These are phyloP conservation scores for Matsumyia berberina DNA, from an alignment of 2,888 invertebrate genomes.

Conservation along the genomic window DNA sequence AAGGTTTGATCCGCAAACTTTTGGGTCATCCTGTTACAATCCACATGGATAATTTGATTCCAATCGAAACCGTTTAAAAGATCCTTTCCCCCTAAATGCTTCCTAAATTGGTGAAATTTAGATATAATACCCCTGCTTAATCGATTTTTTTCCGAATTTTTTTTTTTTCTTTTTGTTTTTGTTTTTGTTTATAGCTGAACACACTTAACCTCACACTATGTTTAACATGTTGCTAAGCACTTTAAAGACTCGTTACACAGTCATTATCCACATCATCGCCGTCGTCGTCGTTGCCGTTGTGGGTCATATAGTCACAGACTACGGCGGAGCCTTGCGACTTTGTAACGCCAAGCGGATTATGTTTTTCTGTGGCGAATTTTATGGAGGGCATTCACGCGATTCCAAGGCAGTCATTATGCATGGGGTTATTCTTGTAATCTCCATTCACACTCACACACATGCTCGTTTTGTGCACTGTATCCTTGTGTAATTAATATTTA, in stretches of 20 bases:
- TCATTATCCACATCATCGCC: slow-evolving; percentile 60
- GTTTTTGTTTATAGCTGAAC: slow-evolving; percentile 8
- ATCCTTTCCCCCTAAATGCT: background rate
- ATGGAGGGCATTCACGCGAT: slow-evolving; percentile 66
- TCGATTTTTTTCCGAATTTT: slow-evolving; percentile 19
- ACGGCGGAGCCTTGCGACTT: slow-evolving; percentile 34
- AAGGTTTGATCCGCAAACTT: slow-evolving; percentile 20
- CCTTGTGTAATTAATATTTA: slow-evolving; percentile 67
- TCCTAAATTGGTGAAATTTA: slow-evolving; percentile 16
- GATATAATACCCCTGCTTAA: slow-evolving; percentile 26
- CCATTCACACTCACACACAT: slow-evolving; percentile 38
- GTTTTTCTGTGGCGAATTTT: slow-evolving; percentile 61
- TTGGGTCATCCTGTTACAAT: background rate
- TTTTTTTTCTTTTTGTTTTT: background rate
- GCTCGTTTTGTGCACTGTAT: slow-evolving; percentile 3
- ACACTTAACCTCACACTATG: slow-evolving; percentile 59
- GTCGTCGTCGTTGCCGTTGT: slow-evolving; percentile 19
- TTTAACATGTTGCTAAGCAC: slow-evolving; percentile 63
- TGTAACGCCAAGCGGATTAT: slow-evolving; percentile 54
- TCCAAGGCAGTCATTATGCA: slow-evolving; percentile 69
- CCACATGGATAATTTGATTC: background rate
- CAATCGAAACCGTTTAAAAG: slow-evolving; percentile 13
- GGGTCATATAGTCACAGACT: background rate
- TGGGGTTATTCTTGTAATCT: slow-evolving; percentile 43
- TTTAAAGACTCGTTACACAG: slow-evolving; percentile 68